phyloP scores from a whole-genome alignment of 2,888 invertebrate genomes.

The Tetheella fluctuosa region DNA sequence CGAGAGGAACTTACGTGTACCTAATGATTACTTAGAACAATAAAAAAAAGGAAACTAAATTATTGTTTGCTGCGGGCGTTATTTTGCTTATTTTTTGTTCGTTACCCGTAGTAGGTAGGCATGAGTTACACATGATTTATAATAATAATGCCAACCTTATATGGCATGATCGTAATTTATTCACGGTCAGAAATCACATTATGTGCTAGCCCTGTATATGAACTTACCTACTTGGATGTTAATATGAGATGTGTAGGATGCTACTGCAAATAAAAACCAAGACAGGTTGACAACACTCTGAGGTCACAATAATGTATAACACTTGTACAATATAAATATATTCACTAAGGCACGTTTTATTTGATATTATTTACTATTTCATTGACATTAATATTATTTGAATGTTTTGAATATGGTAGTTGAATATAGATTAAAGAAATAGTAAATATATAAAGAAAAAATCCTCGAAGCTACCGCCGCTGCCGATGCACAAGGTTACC shows the following conservation, averaged over 20 bases:
- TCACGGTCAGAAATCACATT: conserved; percentile 8
- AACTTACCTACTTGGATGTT: background rate
- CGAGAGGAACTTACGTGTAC: background rate
- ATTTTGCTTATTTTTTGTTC: background rate
- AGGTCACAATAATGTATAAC: background rate
- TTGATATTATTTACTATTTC: no score
- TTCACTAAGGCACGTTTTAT: background rate
- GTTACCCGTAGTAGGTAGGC: background rate
- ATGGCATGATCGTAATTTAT: background rate
- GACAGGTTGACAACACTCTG: background rate
- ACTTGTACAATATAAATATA: background rate
- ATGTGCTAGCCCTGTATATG: background rate
- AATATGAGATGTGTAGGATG: background rate
- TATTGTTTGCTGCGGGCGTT: background rate
- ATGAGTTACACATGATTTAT: background rate
- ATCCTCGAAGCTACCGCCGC: no score
- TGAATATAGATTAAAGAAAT: no score
- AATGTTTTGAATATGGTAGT: no score
- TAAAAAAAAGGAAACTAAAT: background rate
- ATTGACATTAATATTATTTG: no score
- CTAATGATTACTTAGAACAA: background rate
- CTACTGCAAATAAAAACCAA: background rate
- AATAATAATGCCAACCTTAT: conserved; percentile 3
- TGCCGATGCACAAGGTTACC: no score
- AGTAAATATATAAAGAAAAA: no score